phyloP scores from a whole-genome alignment of 2,113 vertebrate genomes.

The Danio rerio region DNA sequence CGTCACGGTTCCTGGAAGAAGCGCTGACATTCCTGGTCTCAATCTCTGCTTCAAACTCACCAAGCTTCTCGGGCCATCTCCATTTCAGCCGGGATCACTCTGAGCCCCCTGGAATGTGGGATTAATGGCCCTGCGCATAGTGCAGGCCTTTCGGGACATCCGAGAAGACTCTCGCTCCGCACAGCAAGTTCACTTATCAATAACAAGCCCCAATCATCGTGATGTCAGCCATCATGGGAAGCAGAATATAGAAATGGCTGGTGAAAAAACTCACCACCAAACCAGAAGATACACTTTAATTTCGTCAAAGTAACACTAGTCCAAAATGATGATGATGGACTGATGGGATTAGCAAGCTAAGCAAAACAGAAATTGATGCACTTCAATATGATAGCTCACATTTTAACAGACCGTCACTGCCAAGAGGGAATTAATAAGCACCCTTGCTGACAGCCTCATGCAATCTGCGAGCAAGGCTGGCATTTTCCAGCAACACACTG shows the following conservation, averaged over 20 bases:
- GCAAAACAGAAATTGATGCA: conserved; percentile 35
- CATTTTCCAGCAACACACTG: conserved; percentile 34
- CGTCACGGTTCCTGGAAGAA: conserved; percentile 68
- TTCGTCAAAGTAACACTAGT: background rate
- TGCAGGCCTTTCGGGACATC: conserved; percentile 7
- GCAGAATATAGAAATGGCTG: background rate
- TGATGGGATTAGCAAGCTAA: conserved; percentile 18
- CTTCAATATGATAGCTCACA: conserved; percentile 21
- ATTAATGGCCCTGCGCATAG: conserved; percentile 36
- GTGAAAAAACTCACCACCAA: background rate
- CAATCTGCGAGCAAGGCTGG: conserved; percentile 39
- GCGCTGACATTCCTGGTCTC: conserved; percentile 43
- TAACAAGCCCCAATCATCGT: conserved; percentile 1
- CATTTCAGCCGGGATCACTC: conserved; percentile 27
- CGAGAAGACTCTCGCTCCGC: conserved; percentile 15
- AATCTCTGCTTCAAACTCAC: conserved; percentile 35
- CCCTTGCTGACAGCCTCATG: conserved; percentile 28
- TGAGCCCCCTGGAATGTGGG: conserved; percentile 47
- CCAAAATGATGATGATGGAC: background rate
- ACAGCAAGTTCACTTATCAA: conserved; percentile 28
- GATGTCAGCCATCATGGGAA: background rate
- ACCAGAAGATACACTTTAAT: background rate
- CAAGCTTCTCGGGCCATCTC: conserved; percentile 23
- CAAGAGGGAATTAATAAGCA: conserved; percentile 39
- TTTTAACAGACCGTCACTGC: conserved; percentile 10